Conservation (phyloP, 1,140 invertebrate genomes). For the Neelides sp. region DNA sequence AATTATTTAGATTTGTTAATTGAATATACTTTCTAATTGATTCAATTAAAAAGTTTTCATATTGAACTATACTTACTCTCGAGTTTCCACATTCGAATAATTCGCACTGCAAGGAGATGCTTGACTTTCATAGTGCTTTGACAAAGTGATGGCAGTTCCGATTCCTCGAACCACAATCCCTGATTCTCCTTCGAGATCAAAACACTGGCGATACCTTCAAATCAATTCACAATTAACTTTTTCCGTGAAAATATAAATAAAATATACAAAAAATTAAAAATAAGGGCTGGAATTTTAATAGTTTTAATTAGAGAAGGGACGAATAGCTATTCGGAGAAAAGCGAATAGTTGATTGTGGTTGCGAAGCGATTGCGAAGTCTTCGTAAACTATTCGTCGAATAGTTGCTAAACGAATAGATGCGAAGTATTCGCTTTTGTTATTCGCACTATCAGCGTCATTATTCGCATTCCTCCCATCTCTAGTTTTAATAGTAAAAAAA, state of each 20-base stretch:
- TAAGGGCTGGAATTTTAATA: no score
- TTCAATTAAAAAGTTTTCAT: no score
- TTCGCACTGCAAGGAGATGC: slow-evolving; percentile 14
- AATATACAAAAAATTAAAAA: slow-evolving; percentile 16
- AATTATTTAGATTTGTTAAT: no score
- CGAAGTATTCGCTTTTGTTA: no score
- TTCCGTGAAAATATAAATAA: neutral
- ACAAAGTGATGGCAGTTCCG: slow-evolving; percentile 71
- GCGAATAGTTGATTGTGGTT: neutral
- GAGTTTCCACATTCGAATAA: slow-evolving; percentile 7
- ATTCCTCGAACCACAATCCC: slow-evolving; percentile 84
- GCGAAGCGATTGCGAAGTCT: neutral
- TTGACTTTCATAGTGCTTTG: slow-evolving; percentile 30
- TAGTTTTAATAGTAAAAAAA: no score
- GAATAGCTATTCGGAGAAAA: neutral
- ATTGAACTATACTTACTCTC: slow-evolving; percentile 34
- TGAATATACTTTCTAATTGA: no score
- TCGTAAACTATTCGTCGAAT: neutral
- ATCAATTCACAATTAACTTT: neutral
- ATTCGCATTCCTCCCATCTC: no score
- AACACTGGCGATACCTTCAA: slow-evolving; percentile 73
- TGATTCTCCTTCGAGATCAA: slow-evolving; percentile 92
- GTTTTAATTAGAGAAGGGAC: no score
- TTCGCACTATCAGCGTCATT: no score
- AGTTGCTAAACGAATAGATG: no score